Base-by-base conservation (phyloP, 2,888 invertebrate species). In the Dasypogon diadema region DNA sequence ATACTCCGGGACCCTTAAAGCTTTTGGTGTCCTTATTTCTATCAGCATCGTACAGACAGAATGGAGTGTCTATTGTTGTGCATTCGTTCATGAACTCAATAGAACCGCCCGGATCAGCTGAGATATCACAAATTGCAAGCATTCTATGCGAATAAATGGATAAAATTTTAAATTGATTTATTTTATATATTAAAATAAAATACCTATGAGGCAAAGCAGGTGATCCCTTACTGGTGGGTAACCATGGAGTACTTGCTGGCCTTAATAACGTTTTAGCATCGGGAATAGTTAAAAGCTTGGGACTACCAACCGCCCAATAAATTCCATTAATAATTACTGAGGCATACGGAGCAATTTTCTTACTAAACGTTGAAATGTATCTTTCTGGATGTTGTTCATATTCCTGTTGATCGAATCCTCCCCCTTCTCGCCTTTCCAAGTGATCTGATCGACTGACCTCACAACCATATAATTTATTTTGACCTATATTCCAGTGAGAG, bases 51-150 rank as follows among this genome's bases (percentile, higher is more conserved):
- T 99, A 99, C n/a, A 99, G 89, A 83, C 97, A 98, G 87, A 99
- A 99, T 0, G 99, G 99, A 2, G 96, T 98, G 83, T 99, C 99
- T 77, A 99, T 99, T 0, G 99, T 99, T 0, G 99, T 99, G 84
- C 99, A 99, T 84, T 99, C 99, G 82, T 97, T 97, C 99, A 99
- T 99, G 84, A 99, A 99, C 83, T 99, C 99, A 75, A 99, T 98
- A 46, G 97, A 97, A 74, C 98, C 97, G 0, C 99, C 98, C 0
- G 99, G 99, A 87, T 99, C 99, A 0, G 99, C 99, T 0, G 97
- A 98, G 82, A 99, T 99, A 84, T 99, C 99, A 85, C 99, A 99
- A 82, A 99, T 97, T 2, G 92, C 95, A 78, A 99, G 87, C 91
- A 99, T 94, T 79, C 97, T 89, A 80, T n/a, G n/a, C n/a, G n/a